Evolutionary conservation across 2,113 vertebrate genomes (phyloP).

Genomic region (Entelurus aequoreus): DNA sequence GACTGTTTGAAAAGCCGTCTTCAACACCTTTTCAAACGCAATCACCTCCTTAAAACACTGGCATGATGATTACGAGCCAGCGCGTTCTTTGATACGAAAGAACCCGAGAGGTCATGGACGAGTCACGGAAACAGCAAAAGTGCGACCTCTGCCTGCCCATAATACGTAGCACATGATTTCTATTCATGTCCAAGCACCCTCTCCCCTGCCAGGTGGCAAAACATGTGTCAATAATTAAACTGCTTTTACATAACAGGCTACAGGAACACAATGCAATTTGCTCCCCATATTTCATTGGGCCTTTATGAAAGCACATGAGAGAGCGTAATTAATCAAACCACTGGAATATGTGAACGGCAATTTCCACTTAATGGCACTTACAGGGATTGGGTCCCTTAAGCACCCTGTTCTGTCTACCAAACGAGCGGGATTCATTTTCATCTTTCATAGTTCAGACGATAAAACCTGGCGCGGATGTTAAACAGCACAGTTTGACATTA

Average conservation of each 20-base stretch:
- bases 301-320: constrained; percentile 74
- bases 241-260: constrained; percentile 76
- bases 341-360: constrained; percentile 79
- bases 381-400: constrained; percentile 78
- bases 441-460: constrained; percentile 68
- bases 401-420: constrained; percentile 71
- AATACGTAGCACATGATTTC: constrained; percentile 61
- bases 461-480: constrained; percentile 67
- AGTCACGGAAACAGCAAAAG: constrained; percentile 40
- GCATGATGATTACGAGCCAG: constrained; percentile 25
- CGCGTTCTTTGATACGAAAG: constrained; percentile 31
- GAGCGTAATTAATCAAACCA: constrained; percentile 78
- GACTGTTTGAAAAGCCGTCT: constrained; percentile 43
- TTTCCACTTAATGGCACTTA: constrained; percentile 80
- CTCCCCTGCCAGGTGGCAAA: constrained; percentile 72
- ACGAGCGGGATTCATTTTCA: constrained; percentile 74
- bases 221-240: constrained; percentile 79
- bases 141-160: constrained; percentile 37
- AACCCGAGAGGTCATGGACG: constrained; percentile 39
- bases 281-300: constrained; percentile 74
- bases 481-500: constrained; percentile 64
- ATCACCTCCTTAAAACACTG: constrained; percentile 28
- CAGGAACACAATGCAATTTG: constrained; percentile 75
- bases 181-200: constrained; percentile 63
- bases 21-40: constrained; percentile 42